Conservation (phyloP, 1,140 invertebrate genomes). For the Delia radicum region DNA sequence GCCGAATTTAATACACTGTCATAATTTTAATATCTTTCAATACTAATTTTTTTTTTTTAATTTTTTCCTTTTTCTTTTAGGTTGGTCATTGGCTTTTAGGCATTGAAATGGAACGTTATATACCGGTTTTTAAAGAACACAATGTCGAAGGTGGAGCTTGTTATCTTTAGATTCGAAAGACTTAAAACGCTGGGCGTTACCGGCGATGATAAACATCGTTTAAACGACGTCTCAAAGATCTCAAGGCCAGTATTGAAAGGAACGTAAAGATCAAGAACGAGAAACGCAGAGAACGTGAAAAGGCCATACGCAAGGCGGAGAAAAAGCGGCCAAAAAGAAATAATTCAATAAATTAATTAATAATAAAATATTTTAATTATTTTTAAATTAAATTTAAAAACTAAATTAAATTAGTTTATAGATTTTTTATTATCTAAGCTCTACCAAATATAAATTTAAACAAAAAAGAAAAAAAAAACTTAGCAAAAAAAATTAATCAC, state of each 20-base stretch:
- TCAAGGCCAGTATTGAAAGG: slow-evolving; percentile 76
- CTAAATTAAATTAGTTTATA: slow-evolving; percentile 12
- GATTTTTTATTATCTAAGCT: neutral
- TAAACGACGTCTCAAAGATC: slow-evolving; percentile 87
- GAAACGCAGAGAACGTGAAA: slow-evolving; percentile 77
- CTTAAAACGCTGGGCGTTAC: slow-evolving; percentile 82
- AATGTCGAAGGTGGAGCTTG: slow-evolving; percentile 80
- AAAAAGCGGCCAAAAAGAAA: slow-evolving; percentile 72
- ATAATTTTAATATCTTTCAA: no score
- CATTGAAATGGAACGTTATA: slow-evolving; percentile 80
- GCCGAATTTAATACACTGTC: no score
- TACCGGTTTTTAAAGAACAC: slow-evolving; percentile 78
- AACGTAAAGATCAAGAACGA: slow-evolving; percentile 70
- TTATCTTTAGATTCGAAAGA: slow-evolving; percentile 82
- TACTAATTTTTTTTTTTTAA: no score
- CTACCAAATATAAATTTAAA: slow-evolving; percentile 14
- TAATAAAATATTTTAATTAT: slow-evolving; percentile 19
- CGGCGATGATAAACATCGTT: slow-evolving; percentile 75
- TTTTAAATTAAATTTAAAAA: slow-evolving; percentile 13
- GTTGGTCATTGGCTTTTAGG: slow-evolving; percentile 86
- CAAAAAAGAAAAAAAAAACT: neutral
- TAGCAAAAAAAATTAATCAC: neutral
- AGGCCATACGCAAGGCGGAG: slow-evolving; percentile 75
- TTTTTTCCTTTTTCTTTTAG: slow-evolving; percentile 52
- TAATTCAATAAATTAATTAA: slow-evolving; percentile 43